These are phyloP conservation scores for Cotesia congregata DNA, from an alignment of 2,888 invertebrate species.

Conservation along the genomic window DNA sequence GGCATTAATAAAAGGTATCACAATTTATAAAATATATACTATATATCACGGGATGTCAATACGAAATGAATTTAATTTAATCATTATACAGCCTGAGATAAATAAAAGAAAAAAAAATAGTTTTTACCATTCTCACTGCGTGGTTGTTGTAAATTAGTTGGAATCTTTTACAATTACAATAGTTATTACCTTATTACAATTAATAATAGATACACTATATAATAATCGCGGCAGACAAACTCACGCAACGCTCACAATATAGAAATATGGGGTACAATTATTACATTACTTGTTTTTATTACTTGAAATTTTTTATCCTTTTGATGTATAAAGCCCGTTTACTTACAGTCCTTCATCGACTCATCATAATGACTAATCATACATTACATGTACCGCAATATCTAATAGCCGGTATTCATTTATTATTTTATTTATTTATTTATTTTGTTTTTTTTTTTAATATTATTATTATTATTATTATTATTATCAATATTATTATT, in stretches of 20 bases:
- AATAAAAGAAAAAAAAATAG: conserved; percentile 55
- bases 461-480: conserved; percentile 8
- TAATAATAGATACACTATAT: conserved; percentile 66
- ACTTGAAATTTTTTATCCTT: conserved; percentile 36
- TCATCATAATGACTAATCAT: conserved; percentile 60
- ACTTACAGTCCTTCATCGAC: conserved; percentile 52
- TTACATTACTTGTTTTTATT: conserved; percentile 45
- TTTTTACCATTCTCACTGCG: conserved; percentile 50
- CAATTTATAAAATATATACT: conserved; percentile 4
- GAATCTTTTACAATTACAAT: conserved; percentile 63
- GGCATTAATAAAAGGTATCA: conserved; percentile 16
- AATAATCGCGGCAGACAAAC: conserved; percentile 67
- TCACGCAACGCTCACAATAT: conserved; percentile 66
- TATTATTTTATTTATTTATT: conserved; percentile 16
- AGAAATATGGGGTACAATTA: conserved; percentile 55
- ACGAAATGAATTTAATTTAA: conserved; percentile 69
- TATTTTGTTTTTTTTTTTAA: conserved; percentile 16
- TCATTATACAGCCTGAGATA: conserved; percentile 67
- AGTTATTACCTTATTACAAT: conserved; percentile 61
- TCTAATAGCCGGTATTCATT: conserved; percentile 51
- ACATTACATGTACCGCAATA: conserved; percentile 60
- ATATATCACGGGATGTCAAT: conserved; percentile 56
- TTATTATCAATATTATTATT: conserved; percentile 46
- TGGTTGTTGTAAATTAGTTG: conserved; percentile 59
- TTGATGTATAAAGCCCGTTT: conserved; percentile 63